Evolutionary conservation across 37 sponge, comb jelly and placozoan genomes (phyloP), one percentile per base, ranked within the genome.

Genomic region (Sycon ciliatum): DNA sequence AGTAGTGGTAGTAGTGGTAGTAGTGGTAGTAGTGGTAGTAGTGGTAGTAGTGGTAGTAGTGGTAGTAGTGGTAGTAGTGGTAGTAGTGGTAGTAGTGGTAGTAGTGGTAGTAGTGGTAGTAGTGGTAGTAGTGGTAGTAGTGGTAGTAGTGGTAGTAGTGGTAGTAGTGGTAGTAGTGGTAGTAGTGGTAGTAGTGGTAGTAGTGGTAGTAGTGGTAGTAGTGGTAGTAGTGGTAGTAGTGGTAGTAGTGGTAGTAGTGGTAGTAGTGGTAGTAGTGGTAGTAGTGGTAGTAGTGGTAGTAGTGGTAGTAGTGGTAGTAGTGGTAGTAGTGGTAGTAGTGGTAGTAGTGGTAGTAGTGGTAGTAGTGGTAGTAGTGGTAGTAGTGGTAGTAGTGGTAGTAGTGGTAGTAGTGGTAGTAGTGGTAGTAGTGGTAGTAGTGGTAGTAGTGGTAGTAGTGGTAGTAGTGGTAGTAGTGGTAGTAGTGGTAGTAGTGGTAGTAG

Each of bases 61-160:
- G 52, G 52, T 46, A 46, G 52, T 46, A 46, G 52, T 46, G 52
- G 52, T 46, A 46, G 52, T 46, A 46, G 52, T 46, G 52, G 52
- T 46, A 46, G 52, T 46, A 46, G 52, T 46, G 52, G 52, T 46
- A 46, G 52, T 46, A 46, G 52, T 46, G 52, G 52, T 46, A 46
- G 52, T 46, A 46, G 52, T 46, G 52, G 52, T 46, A 46, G 52
- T 46, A 46, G 52, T 46, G 52, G 52, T 46, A 46, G 52, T 46
- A 46, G 52, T 46, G 52, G 52, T 46, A 46, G 52, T 46, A 46
- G 52, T 46, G 52, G 52, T 46, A 46, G 52, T 46, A 46, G 52
- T 46, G 52, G 52, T 46, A 46, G 52, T 46, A 46, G 52, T 46
- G 52, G 52, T 46, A 46, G 52, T 46, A 46, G 52, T 46, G 52